Percentiles rank a stretch among this genome's conserved stretches.
These are phyloP conservation scores for Limnodromus scolopaceus DNA, from an alignment of 2,797 vertebrate species.

Conservation along the genomic window DNA sequence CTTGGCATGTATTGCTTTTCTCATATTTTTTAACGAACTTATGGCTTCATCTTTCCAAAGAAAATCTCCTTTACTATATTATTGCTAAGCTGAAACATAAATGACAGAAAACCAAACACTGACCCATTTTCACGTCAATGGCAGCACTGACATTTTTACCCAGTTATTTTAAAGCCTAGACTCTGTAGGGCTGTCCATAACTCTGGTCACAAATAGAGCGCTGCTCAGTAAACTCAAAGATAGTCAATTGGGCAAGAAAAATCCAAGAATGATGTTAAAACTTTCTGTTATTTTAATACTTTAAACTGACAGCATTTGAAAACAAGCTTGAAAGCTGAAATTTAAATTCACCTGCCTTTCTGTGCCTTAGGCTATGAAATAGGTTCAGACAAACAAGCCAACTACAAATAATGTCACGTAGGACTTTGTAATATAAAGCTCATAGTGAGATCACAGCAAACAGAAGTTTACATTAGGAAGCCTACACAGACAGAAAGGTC, in stretches of 20 bases:
- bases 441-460: slow-evolving; percentile 21
- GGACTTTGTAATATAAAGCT: slow-evolving; percentile 12
- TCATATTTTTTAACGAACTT: background rate
- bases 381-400: slow-evolving; percentile 42
- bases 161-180: background rate
- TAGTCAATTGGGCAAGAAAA: background rate
- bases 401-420: slow-evolving; percentile 16
- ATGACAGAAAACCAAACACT: background rate
- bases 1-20: background rate
- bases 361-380: slow-evolving; percentile 19
- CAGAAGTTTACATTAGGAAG: background rate
- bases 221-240: background rate
- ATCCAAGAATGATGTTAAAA: background rate
- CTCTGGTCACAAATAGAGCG: background rate
- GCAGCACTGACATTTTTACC: slow-evolving; percentile 22
- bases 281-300: slow-evolving; percentile 29
- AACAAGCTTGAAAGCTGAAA: slow-evolving; percentile 36
- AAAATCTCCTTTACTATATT: background rate
- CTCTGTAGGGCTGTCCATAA: background rate
- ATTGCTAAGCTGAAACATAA: background rate
- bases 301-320: slow-evolving; percentile 39
- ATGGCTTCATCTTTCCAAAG: background rate
- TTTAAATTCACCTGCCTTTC: slow-evolving; percentile 52
- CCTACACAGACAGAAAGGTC: background rate
- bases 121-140: background rate